phyloP scores from a whole-genome alignment of 2,113 vertebrate genomes.

The Gymnocephalus cernua region DNA sequence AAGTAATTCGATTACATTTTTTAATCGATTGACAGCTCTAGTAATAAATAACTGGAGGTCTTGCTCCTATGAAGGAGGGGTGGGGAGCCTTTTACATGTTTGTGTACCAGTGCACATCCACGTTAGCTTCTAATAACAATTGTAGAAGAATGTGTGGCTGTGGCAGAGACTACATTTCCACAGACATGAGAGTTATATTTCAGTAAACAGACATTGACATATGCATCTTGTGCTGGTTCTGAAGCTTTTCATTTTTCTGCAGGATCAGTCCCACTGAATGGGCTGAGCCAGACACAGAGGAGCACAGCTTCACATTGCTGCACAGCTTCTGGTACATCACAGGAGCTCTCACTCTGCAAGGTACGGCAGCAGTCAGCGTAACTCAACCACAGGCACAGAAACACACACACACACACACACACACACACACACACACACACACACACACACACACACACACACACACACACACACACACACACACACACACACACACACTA shows the following conservation, averaged over 20 bases:
- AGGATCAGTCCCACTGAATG: conserved; percentile 92
- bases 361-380: conserved; percentile 68
- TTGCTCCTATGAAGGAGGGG: neutral
- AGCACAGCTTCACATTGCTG: conserved; percentile 86
- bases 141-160: neutral
- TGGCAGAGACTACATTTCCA: neutral
- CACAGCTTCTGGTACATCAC: conserved; percentile 93
- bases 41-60: neutral
- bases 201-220: neutral
- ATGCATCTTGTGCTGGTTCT: neutral
- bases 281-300: conserved; percentile 84
- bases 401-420: neutral
- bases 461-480: neutral
- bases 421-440: neutral
- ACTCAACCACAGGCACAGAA: neutral
- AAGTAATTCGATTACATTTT: too few species aligned
- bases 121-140: neutral
- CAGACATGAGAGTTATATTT: neutral
- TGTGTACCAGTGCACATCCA: neutral
- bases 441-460: neutral
- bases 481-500: neutral
- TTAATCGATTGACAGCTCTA: too few species aligned
- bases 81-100: neutral
- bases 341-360: conserved; percentile 90
- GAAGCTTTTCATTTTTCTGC: neutral